Conservation (phyloP, 2,113 vertebrate genomes). For the Neotoma lepida region DNA sequence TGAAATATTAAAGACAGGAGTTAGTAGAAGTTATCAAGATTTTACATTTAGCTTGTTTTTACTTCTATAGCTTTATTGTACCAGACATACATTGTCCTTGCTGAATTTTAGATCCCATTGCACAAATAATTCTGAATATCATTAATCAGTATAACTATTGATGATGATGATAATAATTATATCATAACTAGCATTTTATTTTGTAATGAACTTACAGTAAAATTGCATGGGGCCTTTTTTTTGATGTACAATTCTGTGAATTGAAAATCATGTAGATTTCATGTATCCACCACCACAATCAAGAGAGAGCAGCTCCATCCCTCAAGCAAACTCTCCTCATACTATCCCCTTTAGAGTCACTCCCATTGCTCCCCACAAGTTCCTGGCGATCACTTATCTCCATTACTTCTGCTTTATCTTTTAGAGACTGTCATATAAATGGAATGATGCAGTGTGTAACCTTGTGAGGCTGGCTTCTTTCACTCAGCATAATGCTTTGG, state of each 20-base stretch:
- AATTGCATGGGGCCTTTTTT: slow-evolving; percentile 54
- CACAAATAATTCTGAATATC: slow-evolving; percentile 66
- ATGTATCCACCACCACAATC: slow-evolving; percentile 63
- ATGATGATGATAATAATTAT: slow-evolving; percentile 50
- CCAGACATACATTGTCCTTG: slow-evolving; percentile 54
- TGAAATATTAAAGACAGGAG: slow-evolving; percentile 67
- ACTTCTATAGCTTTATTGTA: slow-evolving; percentile 63
- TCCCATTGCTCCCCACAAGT: slow-evolving; percentile 6
- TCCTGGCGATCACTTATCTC: slow-evolving; percentile 52
- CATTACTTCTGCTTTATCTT: slow-evolving; percentile 67
- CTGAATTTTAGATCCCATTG: slow-evolving; percentile 72
- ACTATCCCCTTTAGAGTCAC: slow-evolving; percentile 23
- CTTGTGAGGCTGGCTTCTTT: slow-evolving; percentile 62
- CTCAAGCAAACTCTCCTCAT: slow-evolving; percentile 57
- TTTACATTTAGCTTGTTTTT: slow-evolving; percentile 71
- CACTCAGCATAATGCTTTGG: slow-evolving; percentile 61
- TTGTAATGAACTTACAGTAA: slow-evolving; percentile 66
- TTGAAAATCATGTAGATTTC: slow-evolving; percentile 64
- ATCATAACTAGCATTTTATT: slow-evolving; percentile 65
- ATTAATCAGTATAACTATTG: slow-evolving; percentile 64
- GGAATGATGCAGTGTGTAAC: slow-evolving; percentile 18
- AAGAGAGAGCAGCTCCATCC: slow-evolving; percentile 62
- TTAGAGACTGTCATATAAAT: slow-evolving; percentile 56
- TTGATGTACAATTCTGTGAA: slow-evolving; percentile 56
- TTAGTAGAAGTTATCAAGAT: slow-evolving; percentile 68